These are phyloP conservation scores for Gonioctena quinquepunctata DNA, from an alignment of 1,140 invertebrate species.

Conservation along the genomic window DNA sequence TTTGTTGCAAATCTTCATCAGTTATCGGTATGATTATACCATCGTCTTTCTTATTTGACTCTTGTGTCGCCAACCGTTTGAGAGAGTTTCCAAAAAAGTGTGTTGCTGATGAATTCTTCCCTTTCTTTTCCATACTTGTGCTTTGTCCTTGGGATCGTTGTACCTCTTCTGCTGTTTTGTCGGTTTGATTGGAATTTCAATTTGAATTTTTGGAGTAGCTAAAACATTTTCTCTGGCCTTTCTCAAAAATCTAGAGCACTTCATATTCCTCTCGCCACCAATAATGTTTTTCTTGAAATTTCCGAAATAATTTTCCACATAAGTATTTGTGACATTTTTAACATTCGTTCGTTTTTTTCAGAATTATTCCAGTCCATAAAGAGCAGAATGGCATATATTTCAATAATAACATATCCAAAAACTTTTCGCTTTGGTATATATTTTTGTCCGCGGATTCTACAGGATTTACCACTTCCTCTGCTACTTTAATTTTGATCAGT, in stretches of 20 bases:
- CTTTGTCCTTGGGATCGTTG: not conserved
- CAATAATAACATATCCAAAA: not conserved
- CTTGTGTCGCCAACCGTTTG: not conserved
- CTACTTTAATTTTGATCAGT: not conserved
- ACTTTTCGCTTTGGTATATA: not conserved
- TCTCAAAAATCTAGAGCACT: slow-evolving; percentile 20
- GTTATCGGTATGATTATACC: not conserved
- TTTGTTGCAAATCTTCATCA: not conserved
- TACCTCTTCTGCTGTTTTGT: not conserved
- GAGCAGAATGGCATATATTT: slow-evolving; percentile 19
- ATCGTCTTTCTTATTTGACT: not conserved
- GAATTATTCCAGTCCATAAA: slow-evolving; percentile 10
- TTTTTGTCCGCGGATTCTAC: not conserved
- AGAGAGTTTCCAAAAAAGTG: not conserved
- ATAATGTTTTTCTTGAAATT: slow-evolving; percentile 12
- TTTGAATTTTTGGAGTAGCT: not conserved
- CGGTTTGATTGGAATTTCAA: not conserved
- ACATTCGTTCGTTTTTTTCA: not conserved
- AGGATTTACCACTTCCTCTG: not conserved
- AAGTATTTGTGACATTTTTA: not conserved
- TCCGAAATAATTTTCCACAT: slow-evolving; percentile 20
- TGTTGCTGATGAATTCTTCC: not conserved
- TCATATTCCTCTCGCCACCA: slow-evolving; percentile 1
- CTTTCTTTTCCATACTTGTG: not conserved
- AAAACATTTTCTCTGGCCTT: slow-evolving; percentile 16